Base-by-base conservation (phyloP, 2,888 invertebrate genomes). In the Drosophila algonquin region DNA sequence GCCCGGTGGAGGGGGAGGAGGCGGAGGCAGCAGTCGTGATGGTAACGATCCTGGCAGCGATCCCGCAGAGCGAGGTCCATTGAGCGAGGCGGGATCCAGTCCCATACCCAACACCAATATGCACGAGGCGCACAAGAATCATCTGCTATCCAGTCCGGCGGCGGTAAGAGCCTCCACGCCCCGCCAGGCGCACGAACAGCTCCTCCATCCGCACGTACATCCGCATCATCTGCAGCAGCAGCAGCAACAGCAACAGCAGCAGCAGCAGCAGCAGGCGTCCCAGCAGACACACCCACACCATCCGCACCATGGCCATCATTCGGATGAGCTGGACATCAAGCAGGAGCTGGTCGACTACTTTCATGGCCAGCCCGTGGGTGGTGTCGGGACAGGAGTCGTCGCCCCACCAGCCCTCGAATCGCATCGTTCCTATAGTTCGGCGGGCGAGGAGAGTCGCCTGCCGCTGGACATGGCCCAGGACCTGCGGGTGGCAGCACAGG, bases 381-480 rank as follows among this genome's bases (percentile, higher is more conserved):
- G 53, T 3, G 60, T 53, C n/a, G 58, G 40, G 2, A 83, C 86
- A 45, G 59, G 52, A 4, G 47, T 18, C 16, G 54, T 30, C 1
- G 87, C 88, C 32, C 84, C 90, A 16, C 91, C 88, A 8, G 90
- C 91, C 1, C 87, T 91, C 4, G 91, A 90, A 51, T 91, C 91
- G 35, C 90, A 90, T 81, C 91, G 91, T 74, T 91, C 91, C 74
- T 91, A 90, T 61, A 91, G 91, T 53, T 90, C 91, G 16, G 87
- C 88, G 21, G 91, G 81, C 16, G 82, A 91, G 53, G 91, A 91
- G 54, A 90, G 90, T 45, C 88, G 91, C 51, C 64, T 81, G 45
- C 89, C 80, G 32, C 71, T 90, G 70, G 91, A 91, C 54, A 91
- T 90, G 80, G 91, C 91, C 21, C 91, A 91, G 80, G 91, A 91